Base-by-base conservation (phyloP, 2,113 vertebrate genomes). In the Cathartes aura region DNA sequence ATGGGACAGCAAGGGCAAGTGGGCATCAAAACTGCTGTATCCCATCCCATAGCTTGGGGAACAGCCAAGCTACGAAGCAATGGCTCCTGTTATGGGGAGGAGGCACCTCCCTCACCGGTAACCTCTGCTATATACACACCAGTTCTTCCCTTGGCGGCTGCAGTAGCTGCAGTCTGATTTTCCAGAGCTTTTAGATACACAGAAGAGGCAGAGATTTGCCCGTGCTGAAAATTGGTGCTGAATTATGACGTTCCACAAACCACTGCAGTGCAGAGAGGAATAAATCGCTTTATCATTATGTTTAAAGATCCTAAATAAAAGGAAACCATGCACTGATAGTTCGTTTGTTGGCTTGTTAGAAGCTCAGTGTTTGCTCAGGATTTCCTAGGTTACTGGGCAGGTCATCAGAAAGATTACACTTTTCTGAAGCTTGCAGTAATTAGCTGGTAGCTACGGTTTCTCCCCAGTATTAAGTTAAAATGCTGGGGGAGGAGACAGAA, bases 51-150 rank as follows among this genome's bases (percentile, higher is more conserved):
- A 81, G 19, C 11, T 67, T 89, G 32, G 13, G 19, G 34, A 80
- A 55, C 38, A 38, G 38, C 7, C 8, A 80, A 60, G 19, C 27
- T 27, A 7, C 24, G 23, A 55, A 60, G 5, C 19, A 32, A n/a
- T 19, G 26, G 6, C 4, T 86, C 1, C 60, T 86, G 9, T 53
- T 71, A 27, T 0, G 4, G 18, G 7, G 12, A 38, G 24, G 15
- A 70, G 10, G 7, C 34, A 82, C 30, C 27, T 66, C 40, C 30
- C 11, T 50, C 56, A 18, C 16, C 56, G 42, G 38, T 29, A 47
- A n/a, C 42, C 27, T 59, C 20, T 6, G 1, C 17, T 59, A 3
- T 4, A 13, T 5, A n/a, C 2, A 0, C 29, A 64, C n/a, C 1
- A 16, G 5, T 86, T 47, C 38, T 56, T n/a, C 48, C n/a, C 34